phyloP scores from a whole-genome alignment of 2,797 vertebrate genomes.

The Ataeniobius toweri region DNA sequence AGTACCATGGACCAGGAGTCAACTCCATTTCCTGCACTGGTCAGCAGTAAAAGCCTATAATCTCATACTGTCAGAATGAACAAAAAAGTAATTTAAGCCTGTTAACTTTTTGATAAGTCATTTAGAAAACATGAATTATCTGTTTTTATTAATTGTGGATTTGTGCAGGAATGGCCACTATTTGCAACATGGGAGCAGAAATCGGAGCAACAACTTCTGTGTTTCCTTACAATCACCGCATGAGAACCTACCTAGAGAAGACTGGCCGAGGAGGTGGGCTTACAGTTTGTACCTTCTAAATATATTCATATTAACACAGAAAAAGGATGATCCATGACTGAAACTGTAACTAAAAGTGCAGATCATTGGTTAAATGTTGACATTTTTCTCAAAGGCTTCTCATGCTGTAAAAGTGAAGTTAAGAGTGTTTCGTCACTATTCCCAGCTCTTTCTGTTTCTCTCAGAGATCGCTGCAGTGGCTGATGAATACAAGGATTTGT shows the following conservation, averaged over 20 bases:
- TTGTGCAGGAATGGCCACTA: slow-evolving; percentile 92
- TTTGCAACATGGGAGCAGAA: slow-evolving; percentile 98
- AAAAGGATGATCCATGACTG: background rate
- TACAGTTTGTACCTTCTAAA: background rate
- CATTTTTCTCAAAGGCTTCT: too few relatives aligned
- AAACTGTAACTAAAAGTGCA: background rate
- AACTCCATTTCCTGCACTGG: slow-evolving; percentile 93
- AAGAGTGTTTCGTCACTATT: too few relatives aligned
- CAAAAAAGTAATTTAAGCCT: background rate
- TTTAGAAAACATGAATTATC: background rate
- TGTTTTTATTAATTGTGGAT: background rate
- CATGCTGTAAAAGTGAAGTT: too few relatives aligned
- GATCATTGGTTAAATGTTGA: background rate
- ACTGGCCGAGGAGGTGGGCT: slow-evolving; percentile 88
- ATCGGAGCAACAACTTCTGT: slow-evolving; percentile 94
- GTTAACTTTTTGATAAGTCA: background rate
- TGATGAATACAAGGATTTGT: slow-evolving; percentile 85
- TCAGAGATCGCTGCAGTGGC: slow-evolving; percentile 84
- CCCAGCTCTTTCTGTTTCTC: background rate
- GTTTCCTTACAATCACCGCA: slow-evolving; percentile 93
- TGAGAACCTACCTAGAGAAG: slow-evolving; percentile 91
- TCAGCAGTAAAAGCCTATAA: slow-evolving; percentile 16
- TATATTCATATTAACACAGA: background rate
- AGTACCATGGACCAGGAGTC: slow-evolving; percentile 91
- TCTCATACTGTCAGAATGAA: background rate